Base-by-base conservation (phyloP, 2,888 invertebrate genomes). In the Drosophila pseudotalamancana region DNA sequence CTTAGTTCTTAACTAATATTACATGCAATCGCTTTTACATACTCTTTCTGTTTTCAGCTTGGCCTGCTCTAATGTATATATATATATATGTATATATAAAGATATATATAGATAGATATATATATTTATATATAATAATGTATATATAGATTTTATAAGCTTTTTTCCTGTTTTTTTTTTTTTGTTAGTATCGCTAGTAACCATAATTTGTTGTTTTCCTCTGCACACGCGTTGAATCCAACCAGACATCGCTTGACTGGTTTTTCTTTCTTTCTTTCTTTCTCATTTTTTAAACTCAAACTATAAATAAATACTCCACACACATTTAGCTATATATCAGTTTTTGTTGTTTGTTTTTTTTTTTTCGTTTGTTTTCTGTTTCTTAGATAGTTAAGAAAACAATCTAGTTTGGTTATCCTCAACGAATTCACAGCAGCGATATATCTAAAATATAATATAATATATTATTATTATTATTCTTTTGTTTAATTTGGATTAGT, bases 341-440 rank as follows among this genome's bases (percentile, higher is more conserved):
- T 76, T 72, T 60, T 55, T 27, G n/a, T 42, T 53, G 18, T 34
- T 40, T 14, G 46, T 19, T 63, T 53, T 19, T 14, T 56, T 49
- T 45, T 34, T 29, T 43, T 23, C 45, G 16, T 18, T 21, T 60
- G 3, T 25, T 25, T 11, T 4, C 25, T 6, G 3, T 54, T 55
- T 19, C 77, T 61, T 55, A 61, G 76, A 63, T 54, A 62, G 66
- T 87, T 74, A 67, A 55, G 64, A 75, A 84, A 84, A 87, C 77
- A 87, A 72, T 73, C 76, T 69, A 56, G 66, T 83, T 87, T 87
- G 77, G 70, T 84, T 84, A 77, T 59, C 67, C 32, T 84, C 67
- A 50, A 82, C 83, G 87, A 82, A 88, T 89, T 91, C 91, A 91
- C 91, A 91, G 91, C 89, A 91, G 88, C 76, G 91, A 91, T 85